phyloP scores from a whole-genome alignment of 2,888 invertebrate genomes.

The Sesamia inferens region DNA sequence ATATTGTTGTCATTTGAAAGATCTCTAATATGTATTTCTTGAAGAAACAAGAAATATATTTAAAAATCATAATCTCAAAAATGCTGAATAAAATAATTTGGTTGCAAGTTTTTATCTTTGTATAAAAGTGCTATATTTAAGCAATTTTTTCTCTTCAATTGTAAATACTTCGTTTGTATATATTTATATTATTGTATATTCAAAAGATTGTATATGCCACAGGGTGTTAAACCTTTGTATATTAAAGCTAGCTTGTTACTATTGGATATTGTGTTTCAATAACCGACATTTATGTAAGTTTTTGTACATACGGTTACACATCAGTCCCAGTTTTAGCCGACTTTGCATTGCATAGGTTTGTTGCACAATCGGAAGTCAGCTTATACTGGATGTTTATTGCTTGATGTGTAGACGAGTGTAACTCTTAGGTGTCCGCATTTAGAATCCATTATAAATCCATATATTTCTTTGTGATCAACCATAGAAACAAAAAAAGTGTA shows the following conservation, averaged over 20 bases:
- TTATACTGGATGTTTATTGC: too few species aligned
- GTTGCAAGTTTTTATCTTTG: background rate
- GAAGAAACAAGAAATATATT: too few species aligned
- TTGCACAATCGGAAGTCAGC: too few species aligned
- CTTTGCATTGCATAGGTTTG: too few species aligned
- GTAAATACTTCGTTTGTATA: slow-evolving; percentile 42
- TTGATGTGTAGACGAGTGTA: too few species aligned
- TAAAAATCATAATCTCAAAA: background rate
- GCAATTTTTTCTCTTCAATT: slow-evolving; percentile 8
- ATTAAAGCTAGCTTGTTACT: slow-evolving; percentile 61
- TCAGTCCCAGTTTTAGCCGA: too few species aligned
- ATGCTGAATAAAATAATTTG: background rate
- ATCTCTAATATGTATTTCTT: background rate
- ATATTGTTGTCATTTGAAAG: background rate
- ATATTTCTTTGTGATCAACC: slow-evolving; percentile 19
- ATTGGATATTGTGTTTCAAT: slow-evolving; percentile 47
- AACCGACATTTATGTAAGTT: background rate
- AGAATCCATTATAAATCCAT: background rate
- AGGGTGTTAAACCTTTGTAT: slow-evolving; percentile 52
- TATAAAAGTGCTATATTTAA: too few species aligned
- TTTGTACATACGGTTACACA: background rate
- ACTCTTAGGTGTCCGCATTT: background rate
- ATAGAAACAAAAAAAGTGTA: slow-evolving; percentile 13
- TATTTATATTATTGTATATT: slow-evolving; percentile 41
- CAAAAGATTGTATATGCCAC: slow-evolving; percentile 50